These are phyloP conservation scores for Rhingia campestris DNA, from an alignment of 2,888 invertebrate genomes.

Conservation along the genomic window DNA sequence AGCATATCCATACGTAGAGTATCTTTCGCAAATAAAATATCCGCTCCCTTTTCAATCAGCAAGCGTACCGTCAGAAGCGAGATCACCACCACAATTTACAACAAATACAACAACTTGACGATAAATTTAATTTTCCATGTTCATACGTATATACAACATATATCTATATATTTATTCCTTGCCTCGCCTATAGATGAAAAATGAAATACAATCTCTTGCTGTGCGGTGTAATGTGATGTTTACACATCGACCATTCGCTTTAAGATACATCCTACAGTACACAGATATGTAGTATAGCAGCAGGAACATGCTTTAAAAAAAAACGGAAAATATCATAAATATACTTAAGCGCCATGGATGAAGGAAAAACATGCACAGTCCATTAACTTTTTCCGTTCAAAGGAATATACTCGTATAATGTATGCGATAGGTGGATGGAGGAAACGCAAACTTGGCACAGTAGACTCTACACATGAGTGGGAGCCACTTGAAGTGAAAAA, in stretches of 20 bases:
- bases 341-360: slow-evolving; percentile 82
- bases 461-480: slow-evolving; percentile 1
- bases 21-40: slow-evolving; percentile 24
- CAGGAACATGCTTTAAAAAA: slow-evolving; percentile 12
- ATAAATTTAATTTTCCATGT: slow-evolving; percentile 58
- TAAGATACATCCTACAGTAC: slow-evolving; percentile 10
- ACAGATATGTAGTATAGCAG: slow-evolving; percentile 5
- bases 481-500: slow-evolving; percentile 28
- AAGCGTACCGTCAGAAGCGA: too few species aligned
- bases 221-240: slow-evolving; percentile 58
- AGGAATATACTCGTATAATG: slow-evolving; percentile 15
- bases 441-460: slow-evolving; percentile 6
- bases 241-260: slow-evolving; percentile 67
- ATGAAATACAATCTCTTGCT: slow-evolving; percentile 71
- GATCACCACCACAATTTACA: not conserved
- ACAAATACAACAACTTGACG: slow-evolving; percentile 16
- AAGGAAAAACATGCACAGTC: slow-evolving; percentile 82
- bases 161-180: slow-evolving; percentile 15
- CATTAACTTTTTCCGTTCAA: slow-evolving; percentile 80
- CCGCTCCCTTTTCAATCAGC: slow-evolving; percentile 47
- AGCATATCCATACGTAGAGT: slow-evolving; percentile 16
- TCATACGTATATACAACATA: slow-evolving; percentile 8
- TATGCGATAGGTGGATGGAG: slow-evolving; percentile 11
- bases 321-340: slow-evolving; percentile 79
- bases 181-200: slow-evolving; percentile 9